Percentiles rank a stretch among this genome's conserved stretches.
These are phyloP conservation scores for Phylloscopus trochilus DNA, from an alignment of 2,113 vertebrate species.

Conservation along the genomic window DNA sequence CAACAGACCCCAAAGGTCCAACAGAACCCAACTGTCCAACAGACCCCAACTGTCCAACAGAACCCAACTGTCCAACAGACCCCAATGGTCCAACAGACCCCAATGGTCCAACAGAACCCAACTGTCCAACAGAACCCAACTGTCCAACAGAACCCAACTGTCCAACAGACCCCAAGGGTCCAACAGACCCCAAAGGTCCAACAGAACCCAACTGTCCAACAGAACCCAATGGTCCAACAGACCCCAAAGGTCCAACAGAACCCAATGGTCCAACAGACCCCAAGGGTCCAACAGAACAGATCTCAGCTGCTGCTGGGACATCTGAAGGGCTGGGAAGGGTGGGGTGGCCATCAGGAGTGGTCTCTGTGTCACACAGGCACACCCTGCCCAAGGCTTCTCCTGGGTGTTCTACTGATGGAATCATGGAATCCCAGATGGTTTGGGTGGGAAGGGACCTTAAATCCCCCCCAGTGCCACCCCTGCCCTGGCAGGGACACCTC, in stretches of 20 bases:
- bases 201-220: not conserved
- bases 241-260: not conserved
- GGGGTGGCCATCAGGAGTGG: not conserved
- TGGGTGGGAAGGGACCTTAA: not conserved
- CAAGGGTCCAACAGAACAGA: not conserved
- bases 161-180: no score
- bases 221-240: fast-evolving
- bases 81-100: not conserved
- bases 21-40: fast-evolving
- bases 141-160: not conserved
- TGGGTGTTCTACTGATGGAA: not conserved
- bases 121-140: not conserved
- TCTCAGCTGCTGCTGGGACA: not conserved
- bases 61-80: not conserved
- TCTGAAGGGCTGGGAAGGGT: no score
- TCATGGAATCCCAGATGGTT: not conserved
- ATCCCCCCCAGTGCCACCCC: not conserved
- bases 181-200: not conserved
- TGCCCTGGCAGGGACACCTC: not conserved
- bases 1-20: not conserved
- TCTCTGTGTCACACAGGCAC: not conserved
- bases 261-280: not conserved
- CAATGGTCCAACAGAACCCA: not conserved
- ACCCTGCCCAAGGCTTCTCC: not conserved
- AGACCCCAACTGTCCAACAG: fast-evolving